These are phyloP conservation scores for Parauchenoglanis ngamensis DNA, from an alignment of 2,797 vertebrate species.

Conservation along the genomic window DNA sequence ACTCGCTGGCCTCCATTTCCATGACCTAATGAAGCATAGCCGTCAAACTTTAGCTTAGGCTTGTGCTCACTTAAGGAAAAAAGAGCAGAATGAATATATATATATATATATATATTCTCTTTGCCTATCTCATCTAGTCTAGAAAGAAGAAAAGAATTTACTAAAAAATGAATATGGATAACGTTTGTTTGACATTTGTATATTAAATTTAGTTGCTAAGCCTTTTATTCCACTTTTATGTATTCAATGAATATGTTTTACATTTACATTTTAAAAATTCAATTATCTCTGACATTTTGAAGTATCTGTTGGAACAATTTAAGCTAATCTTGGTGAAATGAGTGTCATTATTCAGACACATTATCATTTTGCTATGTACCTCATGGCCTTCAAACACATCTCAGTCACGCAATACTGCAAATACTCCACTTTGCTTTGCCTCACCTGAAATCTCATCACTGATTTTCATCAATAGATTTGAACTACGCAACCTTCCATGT, in stretches of 20 bases:
- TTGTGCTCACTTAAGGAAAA: conserved; percentile 72
- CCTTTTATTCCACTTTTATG: too few species aligned
- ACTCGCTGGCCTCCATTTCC: conserved; percentile 78
- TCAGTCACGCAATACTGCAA: not conserved
- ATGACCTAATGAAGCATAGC: conserved; percentile 82
- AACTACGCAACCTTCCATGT: not conserved
- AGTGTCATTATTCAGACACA: not conserved
- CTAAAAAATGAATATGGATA: conserved; percentile 8
- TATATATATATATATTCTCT: conserved; percentile 73
- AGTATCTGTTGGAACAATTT: not conserved
- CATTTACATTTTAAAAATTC: not conserved
- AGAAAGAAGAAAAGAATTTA: conserved; percentile 53
- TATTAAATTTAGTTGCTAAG: not conserved
- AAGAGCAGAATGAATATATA: conserved; percentile 57
- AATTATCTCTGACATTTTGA: not conserved
- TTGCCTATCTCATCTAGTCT: conserved; percentile 73
- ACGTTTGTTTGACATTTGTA: not conserved
- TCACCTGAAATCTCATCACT: not conserved
- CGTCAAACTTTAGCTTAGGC: conserved; percentile 77
- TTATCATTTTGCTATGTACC: not conserved
- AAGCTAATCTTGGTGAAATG: not conserved
- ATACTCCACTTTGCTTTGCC: not conserved
- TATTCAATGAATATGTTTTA: not conserved
- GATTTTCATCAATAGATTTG: not conserved
- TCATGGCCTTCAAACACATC: not conserved